These are phyloP conservation scores for Adelosebastes latens DNA, from an alignment of 2,797 vertebrate species.

Conservation along the genomic window DNA sequence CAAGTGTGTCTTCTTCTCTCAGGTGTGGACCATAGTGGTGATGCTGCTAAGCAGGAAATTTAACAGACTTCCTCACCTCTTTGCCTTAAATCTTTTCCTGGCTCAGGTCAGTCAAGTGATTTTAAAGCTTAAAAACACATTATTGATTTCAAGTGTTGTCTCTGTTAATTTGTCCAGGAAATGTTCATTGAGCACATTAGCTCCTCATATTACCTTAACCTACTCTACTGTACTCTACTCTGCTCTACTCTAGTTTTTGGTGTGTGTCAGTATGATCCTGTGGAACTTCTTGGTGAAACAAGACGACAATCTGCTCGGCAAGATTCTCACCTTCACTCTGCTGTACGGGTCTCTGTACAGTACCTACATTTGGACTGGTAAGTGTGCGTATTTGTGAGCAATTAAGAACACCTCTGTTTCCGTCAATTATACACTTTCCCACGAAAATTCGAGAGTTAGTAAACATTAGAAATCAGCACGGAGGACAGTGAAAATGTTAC, in stretches of 20 bases:
- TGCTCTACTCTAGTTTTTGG: slow-evolving; percentile 84
- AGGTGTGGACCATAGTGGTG: slow-evolving; percentile 93
- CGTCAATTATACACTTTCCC: not conserved
- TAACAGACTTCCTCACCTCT: slow-evolving; percentile 93
- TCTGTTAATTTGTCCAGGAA: too few species aligned
- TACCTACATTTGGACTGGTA: slow-evolving; percentile 96
- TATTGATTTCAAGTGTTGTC: not conserved
- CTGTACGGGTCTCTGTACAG: slow-evolving; percentile 96
- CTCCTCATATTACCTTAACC: not conserved
- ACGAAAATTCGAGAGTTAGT: too few species aligned
- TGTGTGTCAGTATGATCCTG: slow-evolving; percentile 92
- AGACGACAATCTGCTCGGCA: slow-evolving; percentile 85
- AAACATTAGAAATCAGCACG: too few species aligned
- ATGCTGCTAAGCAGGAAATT: slow-evolving; percentile 94
- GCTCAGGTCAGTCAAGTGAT: slow-evolving; percentile 87
- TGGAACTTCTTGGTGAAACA: slow-evolving; percentile 93
- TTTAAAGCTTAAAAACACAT: not conserved
- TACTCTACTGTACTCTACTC: not conserved
- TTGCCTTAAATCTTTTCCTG: slow-evolving; percentile 93
- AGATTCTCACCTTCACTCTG: slow-evolving; percentile 90
- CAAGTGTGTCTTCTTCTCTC: slow-evolving; percentile 35
- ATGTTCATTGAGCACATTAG: not conserved
- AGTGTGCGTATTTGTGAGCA: slow-evolving; percentile 30
- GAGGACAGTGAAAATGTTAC: too few species aligned
- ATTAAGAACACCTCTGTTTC: not conserved